These are phyloP conservation scores for Geodia barretti DNA, from an alignment of 37 sponge, comb jelly and placozoan genomes.

Conservation along the genomic window DNA sequence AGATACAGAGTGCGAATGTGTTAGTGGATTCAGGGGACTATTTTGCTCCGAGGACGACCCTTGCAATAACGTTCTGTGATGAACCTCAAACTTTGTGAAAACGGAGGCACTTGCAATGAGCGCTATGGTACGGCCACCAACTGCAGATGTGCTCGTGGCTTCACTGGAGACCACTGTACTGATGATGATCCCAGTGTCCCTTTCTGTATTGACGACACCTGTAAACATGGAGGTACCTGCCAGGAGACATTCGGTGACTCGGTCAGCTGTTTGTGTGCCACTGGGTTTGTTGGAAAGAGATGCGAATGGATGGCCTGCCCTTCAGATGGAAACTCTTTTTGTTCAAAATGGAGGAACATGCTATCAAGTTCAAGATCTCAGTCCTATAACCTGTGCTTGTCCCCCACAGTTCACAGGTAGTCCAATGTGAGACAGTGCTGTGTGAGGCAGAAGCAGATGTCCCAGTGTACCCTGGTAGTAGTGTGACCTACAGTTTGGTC, in stretches of 20 bases:
- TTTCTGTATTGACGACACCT: constrained; percentile 34
- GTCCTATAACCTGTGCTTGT: constrained; percentile 8
- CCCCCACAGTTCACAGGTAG: constrained; percentile 11
- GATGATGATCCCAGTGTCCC: neutral
- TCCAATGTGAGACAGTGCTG: neutral
- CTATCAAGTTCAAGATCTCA: neutral
- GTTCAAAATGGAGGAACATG: constrained; percentile 48
- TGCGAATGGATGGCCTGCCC: constrained; percentile 1
- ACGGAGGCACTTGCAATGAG: constrained; percentile 39
- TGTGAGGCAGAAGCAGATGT: neutral
- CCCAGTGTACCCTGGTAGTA: neutral
- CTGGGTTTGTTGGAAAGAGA: constrained; percentile 5
- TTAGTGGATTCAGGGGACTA: constrained; percentile 22
- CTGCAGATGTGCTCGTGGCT: constrained; percentile 39
- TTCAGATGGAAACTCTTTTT: too few relatives aligned
- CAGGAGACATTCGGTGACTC: constrained; percentile 21
- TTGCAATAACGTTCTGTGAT: too few relatives aligned
- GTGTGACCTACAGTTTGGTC: neutral
- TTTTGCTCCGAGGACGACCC: too few relatives aligned
- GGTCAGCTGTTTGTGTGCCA: constrained; percentile 28
- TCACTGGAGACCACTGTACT: constrained; percentile 33
- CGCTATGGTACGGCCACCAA: constrained; percentile 2
- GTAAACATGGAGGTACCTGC: constrained; percentile 68
- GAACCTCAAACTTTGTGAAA: too few relatives aligned
- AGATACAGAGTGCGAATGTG: constrained; percentile 53